Evolutionary conservation across 2,113 vertebrate species (phyloP), one percentile per base, ranked within the genome.

Genomic region (Boulengerochromis microlepis): DNA sequence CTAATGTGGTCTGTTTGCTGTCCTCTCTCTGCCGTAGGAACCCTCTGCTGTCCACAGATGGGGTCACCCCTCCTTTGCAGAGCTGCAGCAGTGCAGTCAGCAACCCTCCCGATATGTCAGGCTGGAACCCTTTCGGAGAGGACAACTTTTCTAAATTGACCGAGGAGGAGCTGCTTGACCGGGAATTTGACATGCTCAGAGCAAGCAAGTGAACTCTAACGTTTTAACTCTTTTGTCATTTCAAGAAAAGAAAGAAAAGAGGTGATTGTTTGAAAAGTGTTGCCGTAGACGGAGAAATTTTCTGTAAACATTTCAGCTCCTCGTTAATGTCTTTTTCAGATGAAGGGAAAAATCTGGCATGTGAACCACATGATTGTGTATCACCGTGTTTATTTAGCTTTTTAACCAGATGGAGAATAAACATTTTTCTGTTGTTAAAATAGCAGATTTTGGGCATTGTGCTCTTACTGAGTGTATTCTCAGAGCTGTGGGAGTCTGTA

Each of bases 111-210:
- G 99, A 99, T 86, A 99, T 99, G 98, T 99, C 99, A 16, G 93
- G 97, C 85, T 99, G 99, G 99, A 99, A 99, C 94, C 99, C 99
- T 0, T 99, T 99, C 35, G 98, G 98, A 94, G 99, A 99, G 94
- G 98, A 99, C 95, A 99, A 99, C 97, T 99, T 99, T 93, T 98
- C 98, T 86, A 98, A 97, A 82, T 66, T 99, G 95, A 99, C 98
- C 1, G 98, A 99, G 94, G 98, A 99, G 95, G 98, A 99, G 94
- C 97, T 99, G 42, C 96, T 99, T 92, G 98, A 99, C 96, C 97
- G 98, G 84, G 98, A 99, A 92, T 99, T 99, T 94, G 99, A 99
- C 97, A 96, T 98, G 93, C 98, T 99, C 7, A 97, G 99, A 99
- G 97, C 98, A 98, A 98, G 98, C 97, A 98, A 98, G 98, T 98